A percentile compares a stretch with the other conserved stretches of the same genome.
These are phyloP conservation scores for Proctacanthus coquilletti DNA, from an alignment of 1,140 invertebrate species.

Conservation along the genomic window DNA sequence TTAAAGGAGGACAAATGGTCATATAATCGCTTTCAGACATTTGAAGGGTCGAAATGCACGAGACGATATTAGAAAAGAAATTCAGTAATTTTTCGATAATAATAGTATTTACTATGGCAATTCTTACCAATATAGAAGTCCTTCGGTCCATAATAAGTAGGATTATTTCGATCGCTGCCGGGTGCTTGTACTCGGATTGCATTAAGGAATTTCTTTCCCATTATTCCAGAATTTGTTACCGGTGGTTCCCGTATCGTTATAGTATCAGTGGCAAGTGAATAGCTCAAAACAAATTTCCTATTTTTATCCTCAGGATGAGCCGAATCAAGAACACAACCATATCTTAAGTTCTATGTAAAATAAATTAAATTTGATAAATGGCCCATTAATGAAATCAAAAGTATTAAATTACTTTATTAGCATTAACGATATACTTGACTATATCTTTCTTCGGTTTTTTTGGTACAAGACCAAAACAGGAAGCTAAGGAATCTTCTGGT, in stretches of 20 bases:
- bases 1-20: too few relatives aligned
- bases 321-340: constrained; percentile 45
- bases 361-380: constrained; percentile 5
- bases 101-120: too few relatives aligned
- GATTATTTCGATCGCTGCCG: constrained; percentile 39
- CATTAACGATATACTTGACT: constrained; percentile 44
- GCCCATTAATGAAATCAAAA: constrained; percentile 11
- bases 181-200: constrained; percentile 51
- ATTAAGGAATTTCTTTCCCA: constrained; percentile 53
- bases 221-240: constrained; percentile 48
- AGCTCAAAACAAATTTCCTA: constrained; percentile 48
- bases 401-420: constrained; percentile 34
- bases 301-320: constrained; percentile 50
- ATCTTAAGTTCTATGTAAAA: constrained; percentile 36
- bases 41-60: too few relatives aligned
- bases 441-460: constrained; percentile 52
- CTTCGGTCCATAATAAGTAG: constrained; percentile 45
- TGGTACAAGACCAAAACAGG: constrained; percentile 47
- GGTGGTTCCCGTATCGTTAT: constrained; percentile 44
- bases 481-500: constrained; percentile 55
- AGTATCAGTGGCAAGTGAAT: constrained; percentile 43
- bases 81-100: too few relatives aligned
- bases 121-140: constrained; percentile 48
- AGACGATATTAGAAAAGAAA: too few relatives aligned
- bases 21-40: too few relatives aligned